A percentile compares a stretch with the other conserved stretches of the same genome.
Conservation (phyloP, 2,113 vertebrate species). For the Zosterops pallidus region DNA sequence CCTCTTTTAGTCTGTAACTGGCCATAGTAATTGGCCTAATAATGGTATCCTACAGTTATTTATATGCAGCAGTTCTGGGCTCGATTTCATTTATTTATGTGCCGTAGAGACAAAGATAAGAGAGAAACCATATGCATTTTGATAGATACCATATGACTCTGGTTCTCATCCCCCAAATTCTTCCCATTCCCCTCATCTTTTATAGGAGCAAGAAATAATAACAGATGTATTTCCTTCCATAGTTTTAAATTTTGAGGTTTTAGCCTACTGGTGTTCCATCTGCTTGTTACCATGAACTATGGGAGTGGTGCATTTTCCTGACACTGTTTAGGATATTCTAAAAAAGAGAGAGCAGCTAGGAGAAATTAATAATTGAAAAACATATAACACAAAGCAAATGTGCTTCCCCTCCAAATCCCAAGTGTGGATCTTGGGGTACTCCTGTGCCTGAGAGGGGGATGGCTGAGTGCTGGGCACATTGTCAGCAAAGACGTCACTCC, state of each 20-base stretch:
- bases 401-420: neutral
- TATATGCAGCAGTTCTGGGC: neutral
- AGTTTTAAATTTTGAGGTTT: constrained; percentile 12
- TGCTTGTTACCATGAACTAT: neutral
- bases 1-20: neutral
- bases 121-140: constrained; percentile 25
- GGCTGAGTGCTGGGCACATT: fast-evolving
- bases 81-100: neutral
- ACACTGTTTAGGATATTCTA: neutral
- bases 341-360: neutral
- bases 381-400: neutral
- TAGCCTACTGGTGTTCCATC: neutral
- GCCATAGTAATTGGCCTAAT: neutral
- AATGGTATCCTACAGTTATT: neutral
- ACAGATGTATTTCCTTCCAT: constrained; percentile 20
- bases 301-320: neutral
- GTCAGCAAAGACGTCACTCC: neutral
- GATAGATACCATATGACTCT: constrained; percentile 37
- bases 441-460: fast-evolving
- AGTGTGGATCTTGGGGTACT: neutral
- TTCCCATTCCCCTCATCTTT: constrained; percentile 29
- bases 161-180: constrained; percentile 20
- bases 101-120: neutral
- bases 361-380: neutral
- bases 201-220: neutral